Base-by-base conservation (phyloP, 2,797 vertebrate genomes). In the Chromis chromis region DNA sequence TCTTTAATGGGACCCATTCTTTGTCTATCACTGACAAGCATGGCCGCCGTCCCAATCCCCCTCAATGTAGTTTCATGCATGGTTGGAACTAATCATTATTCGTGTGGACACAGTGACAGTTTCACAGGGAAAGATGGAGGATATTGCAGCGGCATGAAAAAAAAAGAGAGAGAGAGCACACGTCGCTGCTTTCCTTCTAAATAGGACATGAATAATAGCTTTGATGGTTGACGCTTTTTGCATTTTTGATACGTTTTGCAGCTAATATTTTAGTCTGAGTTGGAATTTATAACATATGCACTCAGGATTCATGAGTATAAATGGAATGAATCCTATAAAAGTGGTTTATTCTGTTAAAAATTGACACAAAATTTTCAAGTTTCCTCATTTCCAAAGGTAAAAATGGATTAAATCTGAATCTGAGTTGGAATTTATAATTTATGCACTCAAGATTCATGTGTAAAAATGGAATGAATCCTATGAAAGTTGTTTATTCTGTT, bases 61-160 rank as follows among this genome's bases (percentile, higher is more conserved):
- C 76, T 81, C 82, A 77, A 68, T 88, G 89, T 88, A 85, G 90
- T 91, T 92, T 89, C 85, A 92, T 88, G 91, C 91, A 88, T 91
- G 86, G 89, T 61, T 91, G 89, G 73, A 91, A 74, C 79, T 90
- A 85, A 91, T 92, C 85, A 92, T 89, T 78, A 84, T 91, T 88
- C 84, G 82, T 87, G 84, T 88, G 83, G 84, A 85, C 80, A 80
- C 79, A 74, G 74, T 83, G 85, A 85, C 85, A 88, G 81, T 70
- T 88, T 87, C 81, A 77, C 58, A 58, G 52, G 70, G 24, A 86
- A 85, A 73, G 75, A 79, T 81, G 62, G 65, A 85, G 73, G 68
- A 74, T 75, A 39, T 82, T 74, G 16, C 57, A 48, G 42, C 31
- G 31, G 64, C 59, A 53, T 61, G 46, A 65, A 70, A 78, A 76